These are phyloP conservation scores for Papilio protenor DNA, from an alignment of 2,888 invertebrate species.

Conservation along the genomic window DNA sequence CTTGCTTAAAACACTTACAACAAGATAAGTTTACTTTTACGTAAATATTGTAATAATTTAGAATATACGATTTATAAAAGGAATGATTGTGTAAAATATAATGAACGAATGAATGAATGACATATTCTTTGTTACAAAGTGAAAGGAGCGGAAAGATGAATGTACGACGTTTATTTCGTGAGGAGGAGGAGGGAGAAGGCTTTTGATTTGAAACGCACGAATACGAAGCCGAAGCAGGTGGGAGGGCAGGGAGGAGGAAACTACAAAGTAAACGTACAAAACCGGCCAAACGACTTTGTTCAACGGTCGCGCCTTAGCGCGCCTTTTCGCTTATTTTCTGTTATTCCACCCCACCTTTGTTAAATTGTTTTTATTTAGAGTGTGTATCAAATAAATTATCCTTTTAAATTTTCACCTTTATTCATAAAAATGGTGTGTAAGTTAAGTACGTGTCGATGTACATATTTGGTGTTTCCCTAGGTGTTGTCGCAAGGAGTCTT, in stretches of 20 bases:
- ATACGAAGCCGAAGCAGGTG: constrained; percentile 46
- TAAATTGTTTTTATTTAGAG: constrained; percentile 53
- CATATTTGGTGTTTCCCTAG: constrained; percentile 65
- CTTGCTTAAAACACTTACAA: not conserved
- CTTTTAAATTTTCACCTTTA: constrained; percentile 49
- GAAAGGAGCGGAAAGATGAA: constrained; percentile 48
- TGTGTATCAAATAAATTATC: constrained; percentile 23
- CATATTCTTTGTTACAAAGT: constrained; percentile 29
- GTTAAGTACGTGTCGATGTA: constrained; percentile 52
- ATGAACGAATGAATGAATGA: constrained; percentile 49
- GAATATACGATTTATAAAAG: constrained; percentile 37
- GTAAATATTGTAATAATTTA: not conserved
- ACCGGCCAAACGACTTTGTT: constrained; percentile 81
- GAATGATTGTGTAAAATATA: constrained; percentile 43
- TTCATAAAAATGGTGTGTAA: constrained; percentile 45
- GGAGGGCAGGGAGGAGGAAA: constrained; percentile 64
- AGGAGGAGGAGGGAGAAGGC: constrained; percentile 66
- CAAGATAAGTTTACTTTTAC: not conserved
- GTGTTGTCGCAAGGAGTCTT: constrained; percentile 63
- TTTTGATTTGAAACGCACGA: constrained; percentile 60
- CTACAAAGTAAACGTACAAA: constrained; percentile 61
- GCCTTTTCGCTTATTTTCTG: constrained; percentile 75
- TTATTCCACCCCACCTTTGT: constrained; percentile 78
- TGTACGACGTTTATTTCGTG: constrained; percentile 47
- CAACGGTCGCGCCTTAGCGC: constrained; percentile 79